Evolutionary conservation across 2,888 invertebrate species (phyloP).

Genomic region (Protodeltote pygarga): DNA sequence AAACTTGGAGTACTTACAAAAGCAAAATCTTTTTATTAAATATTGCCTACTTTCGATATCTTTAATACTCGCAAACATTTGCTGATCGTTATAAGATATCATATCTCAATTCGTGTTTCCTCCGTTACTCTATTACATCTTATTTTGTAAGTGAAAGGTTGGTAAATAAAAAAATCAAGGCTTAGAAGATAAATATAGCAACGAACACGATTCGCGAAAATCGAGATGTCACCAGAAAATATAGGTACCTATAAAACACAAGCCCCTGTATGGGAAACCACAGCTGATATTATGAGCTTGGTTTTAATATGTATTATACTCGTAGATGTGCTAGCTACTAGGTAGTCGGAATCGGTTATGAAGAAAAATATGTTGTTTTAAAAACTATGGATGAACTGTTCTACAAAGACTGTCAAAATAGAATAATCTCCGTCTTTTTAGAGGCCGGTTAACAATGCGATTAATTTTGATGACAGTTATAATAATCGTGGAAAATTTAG

Average conservation of each 20-base stretch:
- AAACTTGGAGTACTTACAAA: too few species aligned
- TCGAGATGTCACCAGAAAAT: neutral
- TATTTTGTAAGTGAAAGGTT: slow-evolving; percentile 1
- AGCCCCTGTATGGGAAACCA: slow-evolving; percentile 12
- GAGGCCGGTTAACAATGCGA: too few species aligned
- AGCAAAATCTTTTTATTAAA: too few species aligned
- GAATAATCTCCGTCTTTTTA: too few species aligned
- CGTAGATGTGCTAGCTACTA: slow-evolving; percentile 12
- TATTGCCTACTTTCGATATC: too few species aligned
- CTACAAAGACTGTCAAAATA: too few species aligned
- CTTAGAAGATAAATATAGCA: neutral
- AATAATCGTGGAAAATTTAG: too few species aligned
- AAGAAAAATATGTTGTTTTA: slow-evolving; percentile 16
- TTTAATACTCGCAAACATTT: slow-evolving; percentile 21
- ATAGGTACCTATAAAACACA: neutral
- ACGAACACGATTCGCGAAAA: too few species aligned
- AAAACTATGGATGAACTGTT: slow-evolving; percentile 1
- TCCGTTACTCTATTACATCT: too few species aligned
- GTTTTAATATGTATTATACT: slow-evolving; percentile 1
- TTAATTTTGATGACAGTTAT: too few species aligned
- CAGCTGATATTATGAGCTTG: slow-evolving; percentile 4
- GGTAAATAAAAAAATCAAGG: neutral
- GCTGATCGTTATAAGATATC: slow-evolving; percentile 25
- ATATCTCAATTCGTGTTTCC: slow-evolving; percentile 18
- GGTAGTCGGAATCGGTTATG: neutral